Conservation (phyloP, 1,140 invertebrate genomes). For the Helicoverpa zea region DNA sequence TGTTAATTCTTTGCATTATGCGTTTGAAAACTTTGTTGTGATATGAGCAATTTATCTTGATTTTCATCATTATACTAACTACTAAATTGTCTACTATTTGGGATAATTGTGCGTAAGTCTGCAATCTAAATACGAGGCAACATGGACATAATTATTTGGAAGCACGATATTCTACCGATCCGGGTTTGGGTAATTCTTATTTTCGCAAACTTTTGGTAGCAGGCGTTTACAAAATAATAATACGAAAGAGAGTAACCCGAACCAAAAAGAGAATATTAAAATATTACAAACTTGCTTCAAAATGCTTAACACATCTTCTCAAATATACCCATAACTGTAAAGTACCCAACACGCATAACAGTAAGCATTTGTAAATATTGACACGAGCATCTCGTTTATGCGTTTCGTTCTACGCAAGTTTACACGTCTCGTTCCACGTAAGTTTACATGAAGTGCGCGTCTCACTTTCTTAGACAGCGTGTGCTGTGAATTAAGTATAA, state of each 20-base stretch:
- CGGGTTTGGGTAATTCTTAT: too few species aligned
- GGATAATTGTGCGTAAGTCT: too few species aligned
- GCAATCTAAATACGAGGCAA: too few species aligned
- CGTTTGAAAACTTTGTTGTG: background rate
- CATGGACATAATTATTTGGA: too few species aligned
- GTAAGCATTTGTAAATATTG: background rate
- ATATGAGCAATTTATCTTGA: background rate
- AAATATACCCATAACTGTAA: background rate
- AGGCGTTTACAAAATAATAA: too few species aligned
- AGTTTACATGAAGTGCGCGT: background rate
- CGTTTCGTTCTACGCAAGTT: background rate
- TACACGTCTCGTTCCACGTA: background rate
- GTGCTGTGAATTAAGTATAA: background rate
- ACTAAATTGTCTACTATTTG: too few species aligned
- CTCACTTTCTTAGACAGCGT: slow-evolving; percentile 10
- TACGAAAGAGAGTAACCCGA: too few species aligned
- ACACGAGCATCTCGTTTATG: background rate
- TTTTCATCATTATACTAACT: too few species aligned
- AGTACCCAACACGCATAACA: background rate
- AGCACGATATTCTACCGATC: too few species aligned
- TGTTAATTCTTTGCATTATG: background rate
- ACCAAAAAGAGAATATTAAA: too few species aligned
- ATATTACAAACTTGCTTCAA: background rate
- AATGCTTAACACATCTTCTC: background rate
- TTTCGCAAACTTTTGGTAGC: too few species aligned